Base-by-base conservation (phyloP, 2,888 invertebrate genomes). In the Athripsodes cinereus region DNA sequence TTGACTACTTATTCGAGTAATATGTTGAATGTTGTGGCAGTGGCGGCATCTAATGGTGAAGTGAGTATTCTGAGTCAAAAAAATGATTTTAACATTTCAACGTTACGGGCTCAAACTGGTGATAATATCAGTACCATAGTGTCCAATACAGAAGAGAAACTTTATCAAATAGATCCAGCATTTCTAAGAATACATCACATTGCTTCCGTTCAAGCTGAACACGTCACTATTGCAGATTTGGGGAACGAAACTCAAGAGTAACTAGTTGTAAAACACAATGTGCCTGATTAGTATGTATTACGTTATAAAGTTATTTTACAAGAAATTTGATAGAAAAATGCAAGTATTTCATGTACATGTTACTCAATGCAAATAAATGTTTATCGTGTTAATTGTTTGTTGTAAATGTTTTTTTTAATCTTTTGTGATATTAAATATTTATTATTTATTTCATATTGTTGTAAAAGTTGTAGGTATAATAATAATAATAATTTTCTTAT, bases 121-220 rank as follows among this genome's bases (percentile, higher is more conserved):
- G 59, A 57, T 11, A 47, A 53, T 11, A 52, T 53, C 1, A 53
- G 35, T 22, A 61, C 63, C 18, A 61, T 63, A 13, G 61, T 63
- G 2, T 53, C 63, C n/a, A 61, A 63, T 50, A 55, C 59, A 1
- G 69, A 69, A 1, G 66, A 69, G 13, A 69, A 70, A 61, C 58
- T 75, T 26, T 75, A 72, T 62, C 73, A 74, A 47, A 64, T 76
- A 34, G 73, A 76, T 63, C 74, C 75, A 65, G 72, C 71, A 60
- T 65, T 74, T 62, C 62, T 76, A 1, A 73, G 74, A 66, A 73
- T 75, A 47, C 40, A 40, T 13, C 40, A 40, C 16, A 40, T 40
- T 40, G 3, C 40, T 2, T 40, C 26, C 3, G 5, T 26, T 10
- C 26, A 26, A 26, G 26, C 40, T 40, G 40, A 40, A 40, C 40